Base-by-base conservation (phyloP, 2,113 vertebrate genomes). In the Aegypius monachus region DNA sequence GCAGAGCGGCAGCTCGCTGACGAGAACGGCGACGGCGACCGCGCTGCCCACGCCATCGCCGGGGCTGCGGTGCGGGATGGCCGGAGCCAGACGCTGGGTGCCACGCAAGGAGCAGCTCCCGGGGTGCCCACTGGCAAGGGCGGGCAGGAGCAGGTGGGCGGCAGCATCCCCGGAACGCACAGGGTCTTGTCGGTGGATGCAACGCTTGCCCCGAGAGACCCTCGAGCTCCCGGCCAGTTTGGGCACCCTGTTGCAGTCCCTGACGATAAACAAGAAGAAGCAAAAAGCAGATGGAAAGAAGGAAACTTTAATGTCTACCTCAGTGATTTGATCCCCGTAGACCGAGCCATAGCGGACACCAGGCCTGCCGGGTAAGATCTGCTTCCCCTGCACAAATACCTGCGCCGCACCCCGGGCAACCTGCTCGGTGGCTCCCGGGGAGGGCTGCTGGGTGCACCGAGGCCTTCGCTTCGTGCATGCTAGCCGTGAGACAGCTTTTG, bases 241-340 rank as follows among this genome's bases (percentile, higher is more conserved):
- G 99, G 99, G 61, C 98, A 98, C 9, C 96, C 98, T 1, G 98
- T 98, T 3, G 42, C 95, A 0, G 98, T 99, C 53, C 98, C 98
- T 6, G 96, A 36, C 1, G 98, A 97, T 4, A 98, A 99, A 75
- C 97, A 99, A 61, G 90, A 95, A 26, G 98, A 99, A 86, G 98
- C 98, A 59, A 98, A 97, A 78, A 98, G 95, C 29, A 98, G 99
- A 63, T 99, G 99, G 99, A 98, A 98, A 10, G 99, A 99, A 97
- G 99, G 99, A 23, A 98, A 99, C 82, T 99, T 99, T 80, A 99
- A 99, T 1, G 99, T 99, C 95, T 99, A 99, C 97, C 98, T 99
- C 94, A 99, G 99, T 10, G 99, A 99, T 23, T 56, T 99, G 97
- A 99, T 99, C 90, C 99, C 99, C 0, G 88, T 99, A 81, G 99